These are phyloP conservation scores for Pomacea canaliculata DNA, from an alignment of 2,888 invertebrate species.

Conservation along the genomic window DNA sequence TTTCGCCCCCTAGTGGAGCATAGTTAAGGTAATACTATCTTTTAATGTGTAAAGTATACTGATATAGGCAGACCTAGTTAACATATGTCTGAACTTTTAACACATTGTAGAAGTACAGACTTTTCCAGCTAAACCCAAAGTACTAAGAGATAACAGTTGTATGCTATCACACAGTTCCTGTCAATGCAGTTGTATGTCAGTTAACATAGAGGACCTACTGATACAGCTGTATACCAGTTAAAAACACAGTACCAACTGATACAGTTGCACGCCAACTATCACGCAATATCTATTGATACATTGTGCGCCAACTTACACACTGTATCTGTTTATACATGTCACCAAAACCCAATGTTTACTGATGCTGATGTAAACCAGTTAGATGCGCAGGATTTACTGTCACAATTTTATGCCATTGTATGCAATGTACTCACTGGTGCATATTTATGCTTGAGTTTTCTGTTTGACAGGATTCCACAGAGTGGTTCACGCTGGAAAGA, in stretches of 20 bases:
- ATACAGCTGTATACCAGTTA: no score
- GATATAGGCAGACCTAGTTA: neutral
- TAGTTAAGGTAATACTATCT: slow-evolving; percentile 59
- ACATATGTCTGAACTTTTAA: neutral
- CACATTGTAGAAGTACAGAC: neutral
- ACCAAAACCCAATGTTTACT: no score
- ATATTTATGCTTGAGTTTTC: neutral
- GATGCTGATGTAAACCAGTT: no score
- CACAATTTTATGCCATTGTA: no score
- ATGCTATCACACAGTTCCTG: no score
- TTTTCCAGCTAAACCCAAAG: neutral
- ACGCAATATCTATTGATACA: neutral
- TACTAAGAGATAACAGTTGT: neutral
- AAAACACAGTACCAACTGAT: no score
- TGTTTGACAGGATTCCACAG: slow-evolving; percentile 46
- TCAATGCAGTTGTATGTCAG: no score
- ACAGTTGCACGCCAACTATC: no score
- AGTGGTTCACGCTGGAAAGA: slow-evolving; percentile 71
- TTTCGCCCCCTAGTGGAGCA: no score
- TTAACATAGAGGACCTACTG: no score
- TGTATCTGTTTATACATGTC: no score
- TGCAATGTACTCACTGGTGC: neutral
- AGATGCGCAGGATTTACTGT: no score
- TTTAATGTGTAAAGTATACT: slow-evolving; percentile 1
- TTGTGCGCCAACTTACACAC: neutral